Conservation (phyloP, 1,140 invertebrate species). For the Drosophila takahashii region DNA sequence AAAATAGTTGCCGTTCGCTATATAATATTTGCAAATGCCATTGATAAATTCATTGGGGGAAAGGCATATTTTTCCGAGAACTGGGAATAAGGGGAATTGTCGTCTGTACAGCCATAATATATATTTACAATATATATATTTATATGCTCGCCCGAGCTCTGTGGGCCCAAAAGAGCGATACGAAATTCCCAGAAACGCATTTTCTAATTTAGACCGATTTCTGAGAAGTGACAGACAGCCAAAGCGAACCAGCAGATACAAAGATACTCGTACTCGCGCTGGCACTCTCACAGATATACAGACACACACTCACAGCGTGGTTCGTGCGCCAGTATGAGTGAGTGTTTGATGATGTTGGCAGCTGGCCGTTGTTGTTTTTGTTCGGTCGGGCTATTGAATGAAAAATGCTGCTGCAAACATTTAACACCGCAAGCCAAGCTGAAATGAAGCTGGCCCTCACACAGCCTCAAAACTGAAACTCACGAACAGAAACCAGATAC, state of each 20-base stretch:
- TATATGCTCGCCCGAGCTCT: constrained; percentile 43
- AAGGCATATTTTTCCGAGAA: constrained; percentile 14
- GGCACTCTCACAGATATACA: constrained; percentile 2
- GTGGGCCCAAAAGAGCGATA: constrained; percentile 79
- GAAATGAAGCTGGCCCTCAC: constrained; percentile 71
- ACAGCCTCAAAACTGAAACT: constrained; percentile 23
- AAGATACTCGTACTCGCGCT: constrained; percentile 20
- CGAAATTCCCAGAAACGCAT: constrained; percentile 84
- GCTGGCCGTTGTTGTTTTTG: constrained; percentile 54
- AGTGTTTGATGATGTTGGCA: constrained; percentile 69
- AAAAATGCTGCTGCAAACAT: constrained; percentile 76
- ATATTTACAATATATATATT: constrained; percentile 29
- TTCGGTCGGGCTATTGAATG: constrained; percentile 70
- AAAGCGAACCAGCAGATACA: constrained; percentile 54
- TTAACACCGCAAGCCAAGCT: constrained; percentile 77
- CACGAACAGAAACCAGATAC: constrained; percentile 1
- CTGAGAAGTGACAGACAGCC: constrained; percentile 81
- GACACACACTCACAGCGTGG: constrained; percentile 46
- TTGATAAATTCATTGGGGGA: constrained; percentile 44
- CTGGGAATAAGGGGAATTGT: constrained; percentile 17
- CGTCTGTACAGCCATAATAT: constrained; percentile 38
- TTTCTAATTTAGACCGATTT: constrained; percentile 85
- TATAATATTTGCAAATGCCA: constrained; percentile 32
- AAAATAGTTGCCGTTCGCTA: constrained; percentile 6
- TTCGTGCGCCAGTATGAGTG: constrained; percentile 10